Conservation (phyloP, 2,113 vertebrate species). For the Machaerirhynchus nigripectus region DNA sequence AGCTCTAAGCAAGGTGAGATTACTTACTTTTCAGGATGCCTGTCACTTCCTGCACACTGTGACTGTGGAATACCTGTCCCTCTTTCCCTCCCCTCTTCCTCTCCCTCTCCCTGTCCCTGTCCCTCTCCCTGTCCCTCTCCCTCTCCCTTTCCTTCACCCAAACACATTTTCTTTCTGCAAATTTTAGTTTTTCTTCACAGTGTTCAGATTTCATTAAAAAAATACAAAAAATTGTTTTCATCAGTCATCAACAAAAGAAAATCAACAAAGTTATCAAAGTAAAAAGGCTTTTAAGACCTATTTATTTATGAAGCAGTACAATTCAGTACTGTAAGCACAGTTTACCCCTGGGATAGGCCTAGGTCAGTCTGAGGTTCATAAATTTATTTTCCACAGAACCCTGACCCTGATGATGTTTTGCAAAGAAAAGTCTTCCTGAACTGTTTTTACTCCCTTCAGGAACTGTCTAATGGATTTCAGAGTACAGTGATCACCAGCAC, state of each 20-base stretch:
- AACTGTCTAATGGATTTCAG: background rate
- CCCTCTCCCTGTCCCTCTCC: background rate
- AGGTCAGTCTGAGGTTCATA: background rate
- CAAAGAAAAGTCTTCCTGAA: background rate
- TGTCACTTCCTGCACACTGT: background rate
- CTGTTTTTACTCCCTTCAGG: background rate
- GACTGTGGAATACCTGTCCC: background rate
- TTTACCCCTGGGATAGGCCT: background rate
- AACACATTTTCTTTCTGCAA: background rate
- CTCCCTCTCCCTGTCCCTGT: background rate
- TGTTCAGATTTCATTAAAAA: background rate
- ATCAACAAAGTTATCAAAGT: background rate
- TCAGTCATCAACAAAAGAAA: background rate
- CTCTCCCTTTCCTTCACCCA: background rate
- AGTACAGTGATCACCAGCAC: background rate
- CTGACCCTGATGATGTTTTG: background rate
- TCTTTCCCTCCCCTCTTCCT: background rate
- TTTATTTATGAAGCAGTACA: background rate
- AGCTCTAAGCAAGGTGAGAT: background rate
- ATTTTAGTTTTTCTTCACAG: background rate
- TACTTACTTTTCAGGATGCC: background rate
- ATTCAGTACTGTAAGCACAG: background rate
- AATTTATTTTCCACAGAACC: background rate
- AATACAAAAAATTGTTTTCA: rapidly evolving
- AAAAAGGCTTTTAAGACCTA: background rate